phyloP scores from a whole-genome alignment of 2,888 invertebrate species.

The Buathra laborator region DNA sequence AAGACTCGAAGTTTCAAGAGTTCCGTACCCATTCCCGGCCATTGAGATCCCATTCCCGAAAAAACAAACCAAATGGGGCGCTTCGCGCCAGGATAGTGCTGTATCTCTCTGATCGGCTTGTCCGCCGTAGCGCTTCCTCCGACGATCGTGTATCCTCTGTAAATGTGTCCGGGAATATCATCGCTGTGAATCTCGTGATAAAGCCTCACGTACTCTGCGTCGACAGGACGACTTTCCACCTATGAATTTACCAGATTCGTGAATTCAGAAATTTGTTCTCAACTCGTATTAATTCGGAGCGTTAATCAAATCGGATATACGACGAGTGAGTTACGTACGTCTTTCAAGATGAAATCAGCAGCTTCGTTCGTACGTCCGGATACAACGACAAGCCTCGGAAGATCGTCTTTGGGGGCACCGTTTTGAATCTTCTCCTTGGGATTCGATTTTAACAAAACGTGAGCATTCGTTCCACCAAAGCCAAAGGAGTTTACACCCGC shows the following conservation, averaged over 20 bases:
- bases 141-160: slow-evolving; percentile 90
- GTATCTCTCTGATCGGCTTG: slow-evolving; percentile 86
- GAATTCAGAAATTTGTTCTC: too few species aligned
- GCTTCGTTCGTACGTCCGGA: too few species aligned
- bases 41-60: slow-evolving; percentile 96
- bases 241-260: slow-evolving; percentile 9
- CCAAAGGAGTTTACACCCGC: too few species aligned
- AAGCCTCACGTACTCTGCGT: slow-evolving; percentile 66
- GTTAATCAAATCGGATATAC: too few species aligned
- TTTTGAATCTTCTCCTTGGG: too few species aligned
- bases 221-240: slow-evolving; percentile 68
- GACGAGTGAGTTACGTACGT: too few species aligned
- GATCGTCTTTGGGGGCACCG: too few species aligned
- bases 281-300: too few species aligned
- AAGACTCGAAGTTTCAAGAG: slow-evolving; percentile 90
- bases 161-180: slow-evolving; percentile 80
- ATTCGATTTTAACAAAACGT: too few species aligned
- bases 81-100: slow-evolving; percentile 88
- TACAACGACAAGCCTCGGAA: too few species aligned
- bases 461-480: too few species aligned
- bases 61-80: slow-evolving; percentile 95
- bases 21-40: slow-evolving; percentile 93
- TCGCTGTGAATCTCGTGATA: slow-evolving; percentile 68
- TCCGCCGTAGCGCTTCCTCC: slow-evolving; percentile 79
- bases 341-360: too few species aligned